Percentiles rank a stretch among this genome's conserved stretches.
These are phyloP conservation scores for Drosophila rufa DNA, from an alignment of 1,140 invertebrate species.

Conservation along the genomic window DNA sequence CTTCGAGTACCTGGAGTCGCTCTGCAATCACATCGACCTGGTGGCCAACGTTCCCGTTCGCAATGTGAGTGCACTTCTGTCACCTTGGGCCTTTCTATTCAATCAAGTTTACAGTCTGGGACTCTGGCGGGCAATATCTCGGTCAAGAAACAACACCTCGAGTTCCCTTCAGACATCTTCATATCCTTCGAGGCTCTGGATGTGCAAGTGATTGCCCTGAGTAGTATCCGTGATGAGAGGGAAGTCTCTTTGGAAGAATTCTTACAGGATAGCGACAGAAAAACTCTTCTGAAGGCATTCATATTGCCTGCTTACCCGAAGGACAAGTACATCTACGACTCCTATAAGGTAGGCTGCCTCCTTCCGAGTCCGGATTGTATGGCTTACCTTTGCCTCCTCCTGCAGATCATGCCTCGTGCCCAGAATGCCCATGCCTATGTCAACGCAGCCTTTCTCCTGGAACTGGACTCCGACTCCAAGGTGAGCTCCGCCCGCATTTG, in stretches of 20 bases:
- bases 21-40: constrained; percentile 87
- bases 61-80: constrained; percentile 86
- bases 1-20: constrained; percentile 86
- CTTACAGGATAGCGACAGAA: constrained; percentile 35
- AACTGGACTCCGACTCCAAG: constrained; percentile 70
- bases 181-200: constrained; percentile 89
- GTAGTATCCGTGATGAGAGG: constrained; percentile 34
- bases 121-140: constrained; percentile 92
- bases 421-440: constrained; percentile 94
- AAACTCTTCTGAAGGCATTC: constrained; percentile 63
- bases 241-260: constrained; percentile 62
- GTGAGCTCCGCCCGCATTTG: constrained; percentile 84
- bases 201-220: constrained; percentile 84
- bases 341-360: constrained; percentile 86
- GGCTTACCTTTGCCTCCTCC: neutral
- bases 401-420: constrained; percentile 88
- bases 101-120: constrained; percentile 84
- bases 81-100: accelerated
- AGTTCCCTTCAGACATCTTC: constrained; percentile 93
- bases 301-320: constrained; percentile 64
- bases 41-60: constrained; percentile 90
- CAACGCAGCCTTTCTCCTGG: constrained; percentile 91
- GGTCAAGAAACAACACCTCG: constrained; percentile 89
- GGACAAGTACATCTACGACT: constrained; percentile 69
- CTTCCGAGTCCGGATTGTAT: too few relatives aligned